Conservation (phyloP, 2,797 vertebrate species). For the Anas acuta region DNA sequence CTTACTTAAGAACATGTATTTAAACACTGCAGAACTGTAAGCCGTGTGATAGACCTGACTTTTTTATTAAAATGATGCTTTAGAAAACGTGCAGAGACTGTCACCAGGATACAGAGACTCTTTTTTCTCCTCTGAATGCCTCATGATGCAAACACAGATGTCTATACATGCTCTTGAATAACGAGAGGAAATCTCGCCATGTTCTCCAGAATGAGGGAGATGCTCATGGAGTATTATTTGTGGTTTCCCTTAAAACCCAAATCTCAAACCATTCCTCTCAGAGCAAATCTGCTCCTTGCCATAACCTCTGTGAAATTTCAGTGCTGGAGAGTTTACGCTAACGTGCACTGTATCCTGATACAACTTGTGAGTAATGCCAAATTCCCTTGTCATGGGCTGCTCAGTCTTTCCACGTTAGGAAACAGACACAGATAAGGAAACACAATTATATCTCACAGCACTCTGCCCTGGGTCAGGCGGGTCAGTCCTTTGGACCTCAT, state of each 20-base stretch:
- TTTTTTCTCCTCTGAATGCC: constrained; percentile 8
- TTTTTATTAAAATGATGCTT: constrained; percentile 52
- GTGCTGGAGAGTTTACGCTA: not conserved
- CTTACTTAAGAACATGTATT: constrained; percentile 43
- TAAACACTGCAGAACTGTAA: constrained; percentile 28
- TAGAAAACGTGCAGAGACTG: constrained; percentile 39
- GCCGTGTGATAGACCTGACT: not conserved
- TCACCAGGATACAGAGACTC: not conserved
- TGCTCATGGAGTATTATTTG: not conserved
- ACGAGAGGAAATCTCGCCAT: not conserved
- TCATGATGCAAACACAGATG: not conserved
- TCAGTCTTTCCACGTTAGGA: not conserved
- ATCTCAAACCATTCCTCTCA: not conserved
- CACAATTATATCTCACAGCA: not conserved
- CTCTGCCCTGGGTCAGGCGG: not conserved
- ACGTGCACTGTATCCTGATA: not conserved
- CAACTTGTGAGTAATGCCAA: not conserved
- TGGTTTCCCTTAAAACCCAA: not conserved
- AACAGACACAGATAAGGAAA: not conserved
- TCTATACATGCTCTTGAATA: not conserved
- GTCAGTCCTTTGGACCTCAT: not conserved
- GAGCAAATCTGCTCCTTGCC: not conserved
- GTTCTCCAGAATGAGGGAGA: not conserved
- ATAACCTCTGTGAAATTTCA: not conserved
- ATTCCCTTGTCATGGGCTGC: not conserved